Evolutionary conservation across 2,113 vertebrate species (phyloP).

Genomic region (Silurus asotus): DNA sequence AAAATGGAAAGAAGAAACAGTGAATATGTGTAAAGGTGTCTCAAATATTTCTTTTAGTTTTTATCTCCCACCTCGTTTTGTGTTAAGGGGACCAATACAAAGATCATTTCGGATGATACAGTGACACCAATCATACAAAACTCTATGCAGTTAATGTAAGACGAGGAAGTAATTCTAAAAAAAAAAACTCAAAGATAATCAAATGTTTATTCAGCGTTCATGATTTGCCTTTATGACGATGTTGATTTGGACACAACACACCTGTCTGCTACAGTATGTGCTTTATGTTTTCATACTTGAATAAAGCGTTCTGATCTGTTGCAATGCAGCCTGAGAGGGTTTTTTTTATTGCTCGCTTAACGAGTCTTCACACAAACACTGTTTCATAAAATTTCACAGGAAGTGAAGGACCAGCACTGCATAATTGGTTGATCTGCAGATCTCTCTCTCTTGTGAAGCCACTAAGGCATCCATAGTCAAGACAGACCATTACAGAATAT

Average conservation of each 20-base stretch:
- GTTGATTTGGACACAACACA: conserved; percentile 70
- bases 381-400: neutral
- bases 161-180: conserved; percentile 46
- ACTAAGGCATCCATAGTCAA: neutral
- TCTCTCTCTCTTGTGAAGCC: conserved; percentile 10
- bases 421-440: conserved; percentile 3
- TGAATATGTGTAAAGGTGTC: conserved; percentile 29
- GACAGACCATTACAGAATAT: neutral
- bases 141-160: conserved; percentile 77
- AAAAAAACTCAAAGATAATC: conserved; percentile 44
- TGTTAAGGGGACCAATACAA: conserved; percentile 71
- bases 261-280: conserved; percentile 70
- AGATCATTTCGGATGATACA: conserved; percentile 67
- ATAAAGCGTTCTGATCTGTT: conserved; percentile 73
- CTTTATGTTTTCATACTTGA: conserved; percentile 85
- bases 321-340: conserved; percentile 43
- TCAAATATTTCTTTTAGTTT: conserved; percentile 44
- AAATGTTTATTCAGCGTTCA: conserved; percentile 66
- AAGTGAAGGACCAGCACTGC: conserved; percentile 1
- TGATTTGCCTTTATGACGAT: conserved; percentile 75
- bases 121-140: conserved; percentile 72
- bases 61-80: conserved; percentile 37
- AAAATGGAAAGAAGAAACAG: conserved; percentile 26
- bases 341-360: neutral
- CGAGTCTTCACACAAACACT: neutral